These are phyloP conservation scores for Himalopsyche kuldschensis DNA, from an alignment of 2,888 invertebrate genomes.

Conservation along the genomic window DNA sequence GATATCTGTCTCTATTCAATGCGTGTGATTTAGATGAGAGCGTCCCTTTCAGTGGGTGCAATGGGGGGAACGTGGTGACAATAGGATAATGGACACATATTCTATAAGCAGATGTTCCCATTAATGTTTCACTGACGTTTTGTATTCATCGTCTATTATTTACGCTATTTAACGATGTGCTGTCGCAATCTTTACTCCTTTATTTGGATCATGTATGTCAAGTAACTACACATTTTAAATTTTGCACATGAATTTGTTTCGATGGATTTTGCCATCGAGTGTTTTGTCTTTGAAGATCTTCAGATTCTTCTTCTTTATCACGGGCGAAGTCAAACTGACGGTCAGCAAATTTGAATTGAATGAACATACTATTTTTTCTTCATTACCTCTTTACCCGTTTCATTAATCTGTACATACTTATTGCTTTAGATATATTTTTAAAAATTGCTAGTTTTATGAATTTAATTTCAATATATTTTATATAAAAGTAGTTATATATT, in stretches of 20 bases:
- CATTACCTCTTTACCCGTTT: too few species aligned
- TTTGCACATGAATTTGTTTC: neutral
- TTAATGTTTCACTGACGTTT: constrained; percentile 38
- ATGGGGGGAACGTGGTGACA: constrained; percentile 33
- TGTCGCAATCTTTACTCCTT: constrained; percentile 6
- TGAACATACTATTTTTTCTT: too few species aligned
- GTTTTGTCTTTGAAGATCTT: neutral
- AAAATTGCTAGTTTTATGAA: too few species aligned
- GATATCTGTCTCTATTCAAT: constrained; percentile 9
- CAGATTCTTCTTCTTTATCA: too few species aligned
- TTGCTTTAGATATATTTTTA: too few species aligned
- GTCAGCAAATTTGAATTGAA: too few species aligned
- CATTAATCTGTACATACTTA: too few species aligned
- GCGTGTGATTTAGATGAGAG: neutral
- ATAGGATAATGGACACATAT: constrained; percentile 35
- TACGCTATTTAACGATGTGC: constrained; percentile 31
- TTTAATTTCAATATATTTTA: too few species aligned
- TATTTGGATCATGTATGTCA: neutral
- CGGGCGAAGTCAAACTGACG: too few species aligned
- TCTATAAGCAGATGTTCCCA: constrained; percentile 39
- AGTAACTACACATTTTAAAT: too few species aligned
- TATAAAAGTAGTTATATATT: too few species aligned
- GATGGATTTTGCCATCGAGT: neutral
- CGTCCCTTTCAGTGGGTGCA: constrained; percentile 17
- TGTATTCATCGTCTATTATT: constrained; percentile 38